These are phyloP conservation scores for Nomada goodeniana DNA, from an alignment of 2,888 invertebrate genomes.

Conservation along the genomic window DNA sequence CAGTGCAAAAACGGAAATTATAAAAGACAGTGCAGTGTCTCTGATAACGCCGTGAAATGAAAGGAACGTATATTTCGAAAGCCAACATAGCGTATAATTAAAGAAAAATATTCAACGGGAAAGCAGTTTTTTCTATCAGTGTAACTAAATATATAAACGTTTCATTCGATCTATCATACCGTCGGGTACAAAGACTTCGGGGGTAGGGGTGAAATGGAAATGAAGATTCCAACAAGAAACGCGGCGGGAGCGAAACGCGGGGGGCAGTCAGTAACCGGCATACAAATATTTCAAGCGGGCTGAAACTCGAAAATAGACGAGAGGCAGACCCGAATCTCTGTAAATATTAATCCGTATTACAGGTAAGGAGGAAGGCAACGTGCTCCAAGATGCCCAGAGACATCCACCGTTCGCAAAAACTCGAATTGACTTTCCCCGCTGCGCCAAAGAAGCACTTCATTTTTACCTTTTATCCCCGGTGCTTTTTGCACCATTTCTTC, in stretches of 20 bases:
- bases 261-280: neutral
- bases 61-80: too few relatives aligned
- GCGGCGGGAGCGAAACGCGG: neutral
- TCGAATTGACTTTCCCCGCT: slow-evolving; percentile 1
- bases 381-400: neutral
- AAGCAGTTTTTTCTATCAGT: too few relatives aligned
- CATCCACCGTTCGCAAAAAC: neutral
- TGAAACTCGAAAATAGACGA: neutral
- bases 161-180: neutral
- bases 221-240: neutral
- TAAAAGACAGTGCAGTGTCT: too few relatives aligned
- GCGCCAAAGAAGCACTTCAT: neutral
- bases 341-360: slow-evolving; percentile 17
- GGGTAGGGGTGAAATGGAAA: neutral
- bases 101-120: too few relatives aligned
- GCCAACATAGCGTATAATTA: too few relatives aligned
- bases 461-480: neutral
- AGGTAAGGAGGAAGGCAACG: neutral
- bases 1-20: too few relatives aligned
- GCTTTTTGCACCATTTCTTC: neutral
- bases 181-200: neutral
- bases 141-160: too few relatives aligned
- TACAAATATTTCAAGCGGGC: neutral
- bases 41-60: too few relatives aligned
- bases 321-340: neutral